Conservation (phyloP, 1,140 invertebrate genomes). For the Oryzaephilus surinamensis region DNA sequence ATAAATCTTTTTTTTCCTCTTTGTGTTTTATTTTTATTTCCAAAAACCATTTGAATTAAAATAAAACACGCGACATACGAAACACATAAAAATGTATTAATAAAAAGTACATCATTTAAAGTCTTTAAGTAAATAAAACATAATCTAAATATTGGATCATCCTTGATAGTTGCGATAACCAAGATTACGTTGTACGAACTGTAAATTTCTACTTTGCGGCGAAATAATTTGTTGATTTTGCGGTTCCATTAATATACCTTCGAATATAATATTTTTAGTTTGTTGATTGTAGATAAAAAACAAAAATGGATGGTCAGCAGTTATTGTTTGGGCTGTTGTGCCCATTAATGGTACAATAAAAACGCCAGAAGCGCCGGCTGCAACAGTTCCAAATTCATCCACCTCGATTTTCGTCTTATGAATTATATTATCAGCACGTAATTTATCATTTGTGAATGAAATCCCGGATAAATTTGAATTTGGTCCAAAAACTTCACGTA, state of each 20-base stretch:
- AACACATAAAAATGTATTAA: background rate
- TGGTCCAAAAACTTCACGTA: constrained; percentile 48
- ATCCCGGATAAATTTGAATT: constrained; percentile 53
- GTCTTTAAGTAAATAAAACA: background rate
- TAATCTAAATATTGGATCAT: background rate
- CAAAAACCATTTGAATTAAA: too few species aligned
- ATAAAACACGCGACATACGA: background rate
- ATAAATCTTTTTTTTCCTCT: too few species aligned
- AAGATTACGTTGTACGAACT: background rate
- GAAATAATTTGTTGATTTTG: background rate
- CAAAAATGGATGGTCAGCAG: constrained; percentile 57
- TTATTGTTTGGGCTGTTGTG: constrained; percentile 38
- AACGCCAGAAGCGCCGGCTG: constrained; percentile 54
- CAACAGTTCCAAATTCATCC: constrained; percentile 59
- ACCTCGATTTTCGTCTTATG: constrained; percentile 62
- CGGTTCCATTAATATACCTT: constrained; percentile 50
- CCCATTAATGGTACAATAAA: constrained; percentile 50
- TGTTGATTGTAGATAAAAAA: constrained; percentile 56
- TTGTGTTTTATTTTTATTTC: too few species aligned
- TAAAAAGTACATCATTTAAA: background rate
- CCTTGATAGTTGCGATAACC: background rate
- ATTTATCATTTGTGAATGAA: constrained; percentile 29
- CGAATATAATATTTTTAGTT: constrained; percentile 51
- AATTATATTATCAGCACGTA: constrained; percentile 47
- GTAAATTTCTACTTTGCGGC: background rate